phyloP scores from a whole-genome alignment of 2,797 vertebrate species.

The Brachyrhaphis roseni region DNA sequence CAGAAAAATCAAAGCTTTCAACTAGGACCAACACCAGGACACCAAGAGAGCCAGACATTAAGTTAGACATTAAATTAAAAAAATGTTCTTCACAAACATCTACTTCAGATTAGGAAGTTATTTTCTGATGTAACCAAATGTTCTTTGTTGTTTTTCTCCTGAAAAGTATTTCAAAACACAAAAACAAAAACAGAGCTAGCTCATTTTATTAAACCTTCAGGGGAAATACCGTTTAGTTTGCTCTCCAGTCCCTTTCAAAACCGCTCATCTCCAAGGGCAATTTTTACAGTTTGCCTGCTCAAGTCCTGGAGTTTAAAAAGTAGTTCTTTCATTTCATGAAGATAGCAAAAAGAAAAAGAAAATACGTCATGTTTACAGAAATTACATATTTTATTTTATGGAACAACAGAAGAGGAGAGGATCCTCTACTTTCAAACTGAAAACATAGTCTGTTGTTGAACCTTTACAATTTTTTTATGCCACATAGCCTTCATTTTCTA shows the following conservation, averaged over 20 bases:
- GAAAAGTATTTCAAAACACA: constrained; percentile 8
- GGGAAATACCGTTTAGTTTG: constrained; percentile 2
- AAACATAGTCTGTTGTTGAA: not conserved
- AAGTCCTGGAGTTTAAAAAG: not conserved
- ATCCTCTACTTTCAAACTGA: not conserved
- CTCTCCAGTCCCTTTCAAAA: not conserved
- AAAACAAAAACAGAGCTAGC: constrained; percentile 4
- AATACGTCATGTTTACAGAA: not conserved
- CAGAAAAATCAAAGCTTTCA: constrained; percentile 20
- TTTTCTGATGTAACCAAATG: not conserved
- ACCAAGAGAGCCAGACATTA: not conserved
- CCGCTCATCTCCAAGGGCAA: not conserved
- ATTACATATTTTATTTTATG: not conserved
- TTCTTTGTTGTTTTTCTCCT: not conserved
- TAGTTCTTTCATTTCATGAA: not conserved
- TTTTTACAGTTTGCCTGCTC: not conserved
- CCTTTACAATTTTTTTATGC: not conserved
- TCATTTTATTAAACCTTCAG: constrained; percentile 16
- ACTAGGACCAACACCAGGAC: not conserved
- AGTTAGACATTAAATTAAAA: no score
- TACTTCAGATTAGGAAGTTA: not conserved
- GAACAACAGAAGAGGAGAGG: not conserved
- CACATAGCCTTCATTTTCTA: not conserved
- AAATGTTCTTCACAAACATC: not conserved
- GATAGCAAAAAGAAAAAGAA: not conserved